A percentile compares a stretch with the other conserved stretches of the same genome.
Conservation (phyloP, 2,797 vertebrate species). For the Sebastes aleutianus region DNA sequence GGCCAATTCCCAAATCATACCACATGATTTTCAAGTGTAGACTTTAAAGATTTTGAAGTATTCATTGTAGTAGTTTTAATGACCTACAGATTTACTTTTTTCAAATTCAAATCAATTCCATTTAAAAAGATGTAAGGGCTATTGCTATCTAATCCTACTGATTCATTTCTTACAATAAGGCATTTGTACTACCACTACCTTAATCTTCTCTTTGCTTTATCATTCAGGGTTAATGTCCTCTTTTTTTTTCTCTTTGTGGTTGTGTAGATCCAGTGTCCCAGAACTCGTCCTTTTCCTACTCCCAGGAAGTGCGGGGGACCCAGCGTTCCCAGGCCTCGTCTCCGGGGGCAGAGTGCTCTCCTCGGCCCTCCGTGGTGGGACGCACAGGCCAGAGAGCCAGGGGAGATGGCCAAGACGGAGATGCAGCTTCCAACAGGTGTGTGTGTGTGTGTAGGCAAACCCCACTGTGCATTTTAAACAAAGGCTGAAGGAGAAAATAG, state of each 20-base stretch:
- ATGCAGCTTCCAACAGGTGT: slow-evolving; percentile 90
- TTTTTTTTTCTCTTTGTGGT: background rate
- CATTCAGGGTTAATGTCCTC: background rate
- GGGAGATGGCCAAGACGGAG: slow-evolving; percentile 96
- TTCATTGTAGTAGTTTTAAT: background rate
- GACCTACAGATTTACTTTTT: background rate
- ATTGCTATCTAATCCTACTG: background rate
- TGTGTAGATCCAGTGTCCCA: slow-evolving; percentile 88
- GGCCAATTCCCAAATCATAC: background rate
- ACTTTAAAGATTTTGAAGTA: background rate
- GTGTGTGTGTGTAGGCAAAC: slow-evolving; percentile 60
- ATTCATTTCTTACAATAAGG: background rate
- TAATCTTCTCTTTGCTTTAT: background rate
- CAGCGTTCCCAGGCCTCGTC: slow-evolving; percentile 87
- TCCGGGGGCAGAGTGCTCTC: slow-evolving; percentile 86
- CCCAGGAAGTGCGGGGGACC: slow-evolving; percentile 83
- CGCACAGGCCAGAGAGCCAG: slow-evolving; percentile 89
- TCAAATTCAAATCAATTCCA: background rate
- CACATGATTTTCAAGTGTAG: background rate
- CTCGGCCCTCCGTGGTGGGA: slow-evolving; percentile 93
- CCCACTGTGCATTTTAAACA: background rate
- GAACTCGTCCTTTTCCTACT: slow-evolving; percentile 92
- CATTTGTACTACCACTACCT: background rate
- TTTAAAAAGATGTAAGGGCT: background rate
- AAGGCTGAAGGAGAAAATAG: background rate